Evolutionary conservation across 2,888 invertebrate species (phyloP), one percentile per base, ranked within the genome.

Genomic region (Epistrophe grossulariae): DNA sequence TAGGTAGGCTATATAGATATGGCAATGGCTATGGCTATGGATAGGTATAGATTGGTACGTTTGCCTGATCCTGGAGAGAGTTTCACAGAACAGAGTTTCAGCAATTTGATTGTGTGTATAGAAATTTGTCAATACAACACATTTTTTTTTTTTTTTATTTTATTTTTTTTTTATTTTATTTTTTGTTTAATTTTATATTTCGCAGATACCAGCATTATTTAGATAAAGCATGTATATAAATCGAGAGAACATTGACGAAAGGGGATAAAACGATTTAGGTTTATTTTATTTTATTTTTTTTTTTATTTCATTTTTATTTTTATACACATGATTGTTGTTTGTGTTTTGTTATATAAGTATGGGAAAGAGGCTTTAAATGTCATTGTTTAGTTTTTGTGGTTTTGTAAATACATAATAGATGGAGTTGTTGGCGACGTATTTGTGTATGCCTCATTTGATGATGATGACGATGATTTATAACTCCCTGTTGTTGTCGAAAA

Each of bases 111-210:
- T 77, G 70, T 78, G 70, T 60, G 62, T n/a, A 64, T 62, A 72
- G 43, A 79, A 79, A 79, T 71, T 57, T 71, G 62, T 55, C 62
- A 64, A 72, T 62, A 79, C 43, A 72, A 55, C 55, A 64, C 24
- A 19, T 24, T 52, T 52, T 28, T 68, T 70, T 55, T 40, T 55
- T n/a, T 55, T 55, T 8, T n/a, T n/a, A n/a, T n/a, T n/a, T n/a
- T n/a, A n/a, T n/a, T n/a, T n/a, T n/a, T n/a, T n/a, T n/a, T n/a
- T n/a, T n/a, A n/a, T n/a, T n/a, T n/a, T n/a, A n/a, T n/a, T 68
- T 70, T 55, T 40, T 55, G 24, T 55, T 55, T 8, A 35, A 50
- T 70, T 40, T 55, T 40, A 24, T 55, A 45, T 72, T 71, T 50
- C 64, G 43, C 55, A 28, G 57, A 70, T 76, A 57, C 57, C 45